Conservation (phyloP, 2,888 invertebrate species). For the Drosophila peninsularis region DNA sequence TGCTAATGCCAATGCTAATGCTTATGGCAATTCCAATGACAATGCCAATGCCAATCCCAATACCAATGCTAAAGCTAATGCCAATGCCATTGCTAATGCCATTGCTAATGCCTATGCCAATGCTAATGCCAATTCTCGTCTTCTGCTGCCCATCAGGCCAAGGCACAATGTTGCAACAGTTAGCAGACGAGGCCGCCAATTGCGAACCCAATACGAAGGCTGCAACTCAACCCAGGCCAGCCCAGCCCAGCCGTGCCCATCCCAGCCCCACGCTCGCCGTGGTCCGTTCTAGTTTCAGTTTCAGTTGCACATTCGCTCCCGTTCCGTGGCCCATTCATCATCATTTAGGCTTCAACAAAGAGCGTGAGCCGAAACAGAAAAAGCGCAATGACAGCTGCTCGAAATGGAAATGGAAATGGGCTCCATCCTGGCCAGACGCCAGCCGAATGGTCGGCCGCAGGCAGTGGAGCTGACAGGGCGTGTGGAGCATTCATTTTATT, state of each 20-base stretch:
- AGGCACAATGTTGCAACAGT: slow-evolving; percentile 40
- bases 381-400: slow-evolving; percentile 38
- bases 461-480: slow-evolving; percentile 26
- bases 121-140: neutral
- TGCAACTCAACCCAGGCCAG: too few species aligned
- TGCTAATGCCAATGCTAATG: too few species aligned
- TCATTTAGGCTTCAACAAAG: slow-evolving; percentile 60
- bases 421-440: slow-evolving; percentile 25
- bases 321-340: slow-evolving; percentile 62
- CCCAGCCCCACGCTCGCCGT: neutral
- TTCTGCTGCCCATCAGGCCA: slow-evolving; percentile 31
- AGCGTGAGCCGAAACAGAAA: slow-evolving; percentile 19
- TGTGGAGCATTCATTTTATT: slow-evolving; percentile 42
- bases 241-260: too few species aligned
- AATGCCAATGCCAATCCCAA: too few species aligned
- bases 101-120: too few species aligned
- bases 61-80: too few species aligned
- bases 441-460: slow-evolving; percentile 21
- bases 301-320: slow-evolving; percentile 19
- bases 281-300: slow-evolving; percentile 15
- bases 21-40: too few species aligned
- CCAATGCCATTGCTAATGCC: too few species aligned
- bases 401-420: slow-evolving; percentile 39
- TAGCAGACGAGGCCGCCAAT: slow-evolving; percentile 13
- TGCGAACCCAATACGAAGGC: neutral